Evolutionary conservation across 2,113 vertebrate species (phyloP), one percentile per base, ranked within the genome.

Genomic region (Amblyornis subalaris): DNA sequence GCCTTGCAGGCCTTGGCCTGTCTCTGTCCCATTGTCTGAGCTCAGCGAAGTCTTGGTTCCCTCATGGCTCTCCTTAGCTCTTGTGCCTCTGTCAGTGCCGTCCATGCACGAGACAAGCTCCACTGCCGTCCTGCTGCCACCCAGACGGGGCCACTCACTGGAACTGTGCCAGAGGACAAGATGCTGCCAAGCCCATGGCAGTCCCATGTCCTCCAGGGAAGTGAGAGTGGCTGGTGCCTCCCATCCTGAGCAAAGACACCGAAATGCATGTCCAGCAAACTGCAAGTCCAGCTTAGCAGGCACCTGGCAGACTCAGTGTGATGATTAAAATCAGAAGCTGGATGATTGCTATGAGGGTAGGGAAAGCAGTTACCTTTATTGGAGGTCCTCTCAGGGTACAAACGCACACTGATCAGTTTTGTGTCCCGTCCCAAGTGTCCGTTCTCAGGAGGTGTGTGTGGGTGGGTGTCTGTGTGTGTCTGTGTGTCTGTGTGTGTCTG

Each of bases 41-140:
- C n/a, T n/a, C 55, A n/a, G 28, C 2, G 29, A 66, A 62, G n/a
- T 24, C 42, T 35, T 35, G 13, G 22, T 2, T 88, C 18, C 19
- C 18, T 15, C 3, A 1, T 1, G 1, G 33, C 29, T 36, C 25
- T 45, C n/a, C 60, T n/a, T 5, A 38, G 12, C 47, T 54, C 62
- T 47, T 17, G 13, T 1, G 1, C 22, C n/a, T 44, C 36, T 44
- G 58, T 22, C 17, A 13, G 9, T 8, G 47, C 38, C n/a, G 24
- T 28, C 22, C 19, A 8, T 1, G 18, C 28, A 20, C 1, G 4
- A 7, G 10, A 48, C 2, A 6, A 65, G 70, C 18, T 40, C n/a
- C 2, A 0, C 5, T 38, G 78, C 23, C 74, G 26, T 28, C 66
- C 62, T 25, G 36, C n/a, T 75, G n/a, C 42, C 61, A n/a, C 55